Percentiles rank a stretch among this genome's conserved stretches.
These are phyloP conservation scores for Eretmocerus hayati DNA, from an alignment of 2,888 invertebrate genomes.

Conservation along the genomic window DNA sequence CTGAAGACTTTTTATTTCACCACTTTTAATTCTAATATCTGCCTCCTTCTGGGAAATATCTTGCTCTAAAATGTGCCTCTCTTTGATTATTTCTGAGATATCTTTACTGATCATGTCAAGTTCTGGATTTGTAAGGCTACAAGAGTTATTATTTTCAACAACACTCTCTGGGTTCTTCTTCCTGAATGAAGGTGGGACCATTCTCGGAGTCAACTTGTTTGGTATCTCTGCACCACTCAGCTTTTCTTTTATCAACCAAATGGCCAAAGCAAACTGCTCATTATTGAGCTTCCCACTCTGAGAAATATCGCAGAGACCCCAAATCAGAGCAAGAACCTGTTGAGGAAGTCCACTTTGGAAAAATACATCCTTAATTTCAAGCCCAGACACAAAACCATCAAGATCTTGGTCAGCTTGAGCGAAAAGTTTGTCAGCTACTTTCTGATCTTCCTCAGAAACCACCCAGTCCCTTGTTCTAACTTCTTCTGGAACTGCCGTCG, in stretches of 20 bases:
- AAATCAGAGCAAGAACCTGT: constrained; percentile 84
- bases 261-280: constrained; percentile 93
- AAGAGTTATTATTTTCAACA: constrained; percentile 51
- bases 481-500: no score
- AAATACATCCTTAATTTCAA: constrained; percentile 88
- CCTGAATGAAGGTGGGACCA: constrained; percentile 76
- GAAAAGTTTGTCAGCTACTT: constrained; percentile 79
- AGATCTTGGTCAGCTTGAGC: constrained; percentile 83
- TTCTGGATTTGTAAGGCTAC: constrained; percentile 68
- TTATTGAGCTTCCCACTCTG: constrained; percentile 86
- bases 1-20: constrained; percentile 86
- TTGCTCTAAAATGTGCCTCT: constrained; percentile 76
- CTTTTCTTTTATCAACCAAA: constrained; percentile 89
- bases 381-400: constrained; percentile 90
- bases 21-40: constrained; percentile 81
- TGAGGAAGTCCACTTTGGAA: constrained; percentile 88
- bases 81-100: constrained; percentile 80
- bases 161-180: constrained; percentile 37
- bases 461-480: constrained; percentile 65
- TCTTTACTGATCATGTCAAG: constrained; percentile 88
- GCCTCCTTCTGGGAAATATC: constrained; percentile 88
- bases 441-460: constrained; percentile 67
- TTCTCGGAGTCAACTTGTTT: constrained; percentile 69
- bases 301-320: constrained; percentile 88
- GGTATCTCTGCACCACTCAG: constrained; percentile 78